A percentile compares a stretch with the other conserved stretches of the same genome.
phyloP scores from a whole-genome alignment of 2,113 vertebrate genomes.

The Ceyx cyanopectus region DNA sequence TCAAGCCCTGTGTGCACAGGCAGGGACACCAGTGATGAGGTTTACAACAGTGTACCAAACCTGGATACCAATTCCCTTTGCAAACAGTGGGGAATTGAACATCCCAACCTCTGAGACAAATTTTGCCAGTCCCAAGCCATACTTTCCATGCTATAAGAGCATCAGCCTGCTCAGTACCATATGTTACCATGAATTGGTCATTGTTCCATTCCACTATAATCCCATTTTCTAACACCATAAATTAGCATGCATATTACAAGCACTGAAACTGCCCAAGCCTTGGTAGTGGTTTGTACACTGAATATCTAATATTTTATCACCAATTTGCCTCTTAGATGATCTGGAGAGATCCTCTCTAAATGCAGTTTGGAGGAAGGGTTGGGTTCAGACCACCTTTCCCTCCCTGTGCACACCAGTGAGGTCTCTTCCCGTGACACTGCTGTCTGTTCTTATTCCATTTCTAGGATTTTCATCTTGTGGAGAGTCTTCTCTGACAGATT shows the following conservation, averaged over 20 bases:
- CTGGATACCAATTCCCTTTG: constrained; percentile 7
- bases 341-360: neutral
- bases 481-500: neutral
- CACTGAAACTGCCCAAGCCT: neutral
- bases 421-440: neutral
- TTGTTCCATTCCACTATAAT: neutral
- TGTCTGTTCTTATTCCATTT: neutral
- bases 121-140: neutral
- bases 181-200: neutral
- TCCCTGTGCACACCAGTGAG: neutral
- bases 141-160: constrained; percentile 18
- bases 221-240: neutral
- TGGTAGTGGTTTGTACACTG: neutral
- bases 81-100: constrained; percentile 26
- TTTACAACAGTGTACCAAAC: constrained; percentile 46
- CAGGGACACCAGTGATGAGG: constrained; percentile 23
- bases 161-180: neutral
- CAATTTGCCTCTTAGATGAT: neutral
- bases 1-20: neutral
- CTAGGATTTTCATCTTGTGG: neutral
- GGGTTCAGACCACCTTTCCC: neutral
- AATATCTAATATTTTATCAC: neutral
- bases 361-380: neutral
- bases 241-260: neutral
- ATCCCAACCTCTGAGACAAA: constrained; percentile 23